Evolutionary conservation across 2,888 invertebrate genomes (phyloP), one percentile per base, ranked within the genome.

Genomic region (Laothoe populi): DNA sequence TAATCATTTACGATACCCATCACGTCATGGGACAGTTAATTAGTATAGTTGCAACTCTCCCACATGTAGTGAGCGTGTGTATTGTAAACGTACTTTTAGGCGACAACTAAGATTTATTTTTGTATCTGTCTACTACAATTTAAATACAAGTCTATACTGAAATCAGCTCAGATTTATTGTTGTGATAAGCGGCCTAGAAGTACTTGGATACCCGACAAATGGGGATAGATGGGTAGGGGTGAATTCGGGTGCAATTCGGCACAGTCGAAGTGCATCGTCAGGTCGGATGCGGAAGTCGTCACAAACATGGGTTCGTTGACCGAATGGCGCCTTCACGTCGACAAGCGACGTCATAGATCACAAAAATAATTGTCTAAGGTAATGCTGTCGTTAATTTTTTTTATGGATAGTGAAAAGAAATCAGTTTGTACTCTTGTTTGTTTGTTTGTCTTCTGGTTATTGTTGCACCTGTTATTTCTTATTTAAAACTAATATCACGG

Each of bases 291-390:
- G 84, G 88, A 88, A 88, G 83, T 83, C 79, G 81, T 83, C 79
- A 83, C 87, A 90, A 90, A 89, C 86, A 88, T 67, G 77, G 71
- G 88, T 81, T 86, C 81, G 73, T 78, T 71, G 86, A 71, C 84
- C 87, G 78, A 45, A 40, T 68, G 90, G 90, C 90, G 90, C 87
- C 90, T 66, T 59, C 60, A 66, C 69, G 87, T 76, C 87, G 73
- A 24, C 35, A 13, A 38, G 38, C 35, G 45, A 53, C 13, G 42
- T 24, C 40, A 60, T 53, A 60, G 24, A 53, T 24, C 24, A 42
- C 26, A 13, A 42, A 60, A 60, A 42, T 19, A 26, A 48, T 23
- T 48, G 13, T 48, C n/a, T 31, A n/a, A 60, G 60, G 48, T 60
- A 59, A 59, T 35, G 21, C 31, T 4, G 48, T 48, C n/a, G 4